Percentiles rank a stretch among this genome's conserved stretches.
Conservation (phyloP, 2,113 vertebrate species). For the Spilogale gracilis region DNA sequence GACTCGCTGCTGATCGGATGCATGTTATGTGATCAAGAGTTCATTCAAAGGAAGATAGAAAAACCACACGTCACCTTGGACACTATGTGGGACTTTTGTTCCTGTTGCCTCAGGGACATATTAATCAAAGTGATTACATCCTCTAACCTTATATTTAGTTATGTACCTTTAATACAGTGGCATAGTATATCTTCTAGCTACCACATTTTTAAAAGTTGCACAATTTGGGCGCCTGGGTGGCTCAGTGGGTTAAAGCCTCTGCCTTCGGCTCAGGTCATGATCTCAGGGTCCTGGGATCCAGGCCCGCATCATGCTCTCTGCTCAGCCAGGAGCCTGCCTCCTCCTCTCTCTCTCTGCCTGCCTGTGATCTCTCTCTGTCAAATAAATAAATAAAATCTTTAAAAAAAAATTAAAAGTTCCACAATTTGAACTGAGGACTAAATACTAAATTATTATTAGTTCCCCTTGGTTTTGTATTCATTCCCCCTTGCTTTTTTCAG, state of each 20-base stretch:
- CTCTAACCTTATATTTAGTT: not conserved
- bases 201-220: not conserved
- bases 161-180: not conserved
- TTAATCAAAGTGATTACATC: not conserved
- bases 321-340: too few species aligned
- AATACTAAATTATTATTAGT: not conserved
- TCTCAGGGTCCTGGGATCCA: too few species aligned
- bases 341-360: too few species aligned
- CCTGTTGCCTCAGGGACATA: not conserved
- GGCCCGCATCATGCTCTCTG: too few species aligned
- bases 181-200: not conserved
- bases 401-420: not conserved
- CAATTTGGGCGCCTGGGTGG: not conserved
- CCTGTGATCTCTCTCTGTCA: too few species aligned
- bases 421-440: not conserved
- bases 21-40: not conserved
- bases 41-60: not conserved
- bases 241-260: too few species aligned
- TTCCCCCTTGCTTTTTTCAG: not conserved
- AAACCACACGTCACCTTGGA: not conserved
- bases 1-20: not conserved
- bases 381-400: too few species aligned
- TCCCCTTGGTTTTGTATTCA: not conserved
- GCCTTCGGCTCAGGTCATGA: too few species aligned
- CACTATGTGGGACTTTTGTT: not conserved